Percentiles rank a stretch among this genome's conserved stretches.
Conservation (phyloP, 2,113 vertebrate genomes). For the Oceanites oceanicus region DNA sequence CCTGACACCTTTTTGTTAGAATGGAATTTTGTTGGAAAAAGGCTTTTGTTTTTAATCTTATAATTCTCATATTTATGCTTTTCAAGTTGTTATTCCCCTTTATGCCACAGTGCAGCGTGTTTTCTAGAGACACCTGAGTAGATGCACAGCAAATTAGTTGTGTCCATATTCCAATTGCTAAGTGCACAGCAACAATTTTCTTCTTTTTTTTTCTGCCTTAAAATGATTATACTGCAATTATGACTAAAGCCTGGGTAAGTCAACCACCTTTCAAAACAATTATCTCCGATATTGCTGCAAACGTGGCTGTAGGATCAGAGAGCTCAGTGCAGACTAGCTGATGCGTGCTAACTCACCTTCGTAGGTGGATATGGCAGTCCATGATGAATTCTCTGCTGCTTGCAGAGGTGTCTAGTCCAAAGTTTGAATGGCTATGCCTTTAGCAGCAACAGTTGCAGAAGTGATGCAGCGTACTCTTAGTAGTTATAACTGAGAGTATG, state of each 20-base stretch:
- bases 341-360: neutral
- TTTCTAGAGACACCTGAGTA: neutral
- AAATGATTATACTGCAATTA: neutral
- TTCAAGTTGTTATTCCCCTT: neutral
- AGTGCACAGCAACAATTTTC: neutral
- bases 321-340: neutral
- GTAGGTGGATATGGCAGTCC: too few relatives aligned
- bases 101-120: neutral
- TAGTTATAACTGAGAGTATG: neutral
- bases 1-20: neutral
- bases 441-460: neutral
- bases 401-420: neutral
- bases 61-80: neutral
- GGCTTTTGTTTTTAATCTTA: neutral
- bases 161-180: neutral
- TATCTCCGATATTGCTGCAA: neutral
- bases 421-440: neutral
- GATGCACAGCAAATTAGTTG: neutral
- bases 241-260: neutral
- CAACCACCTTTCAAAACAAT: neutral
- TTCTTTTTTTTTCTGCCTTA: neutral
- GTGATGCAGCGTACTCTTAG: neutral
- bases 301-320: neutral
- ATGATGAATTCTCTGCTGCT: neutral
- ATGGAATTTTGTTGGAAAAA: neutral